Percentiles rank a stretch among this genome's conserved stretches.
phyloP scores from a whole-genome alignment of 2,113 vertebrate species.

The Phalacrocorax aristotelis region DNA sequence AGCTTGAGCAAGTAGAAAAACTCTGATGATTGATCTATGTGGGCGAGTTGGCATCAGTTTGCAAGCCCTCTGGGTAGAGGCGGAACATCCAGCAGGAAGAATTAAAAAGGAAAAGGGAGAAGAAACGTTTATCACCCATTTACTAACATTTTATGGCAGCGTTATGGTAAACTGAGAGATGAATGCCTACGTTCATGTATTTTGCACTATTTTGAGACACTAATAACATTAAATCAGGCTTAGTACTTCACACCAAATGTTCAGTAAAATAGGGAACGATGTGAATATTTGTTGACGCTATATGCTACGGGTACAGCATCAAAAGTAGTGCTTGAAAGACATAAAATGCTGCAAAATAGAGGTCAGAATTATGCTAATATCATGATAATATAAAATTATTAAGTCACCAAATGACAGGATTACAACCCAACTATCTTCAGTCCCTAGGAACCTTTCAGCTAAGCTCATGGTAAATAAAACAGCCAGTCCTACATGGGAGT shows the following conservation, averaged over 20 bases:
- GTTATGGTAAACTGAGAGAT: slow-evolving; percentile 77
- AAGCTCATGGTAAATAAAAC: slow-evolving; percentile 73
- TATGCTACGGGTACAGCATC: neutral
- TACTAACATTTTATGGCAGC: slow-evolving; percentile 71
- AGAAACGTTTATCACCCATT: slow-evolving; percentile 77
- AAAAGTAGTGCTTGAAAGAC: slow-evolving; percentile 69
- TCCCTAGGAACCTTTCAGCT: slow-evolving; percentile 65
- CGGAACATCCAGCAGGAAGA: slow-evolving; percentile 72
- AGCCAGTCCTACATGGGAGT: slow-evolving; percentile 52
- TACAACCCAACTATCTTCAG: slow-evolving; percentile 66
- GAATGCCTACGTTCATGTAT: slow-evolving; percentile 75
- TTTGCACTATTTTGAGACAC: slow-evolving; percentile 71
- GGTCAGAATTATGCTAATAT: slow-evolving; percentile 79
- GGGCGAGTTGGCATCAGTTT: slow-evolving; percentile 64
- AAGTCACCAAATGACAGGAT: slow-evolving; percentile 79
- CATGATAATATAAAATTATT: slow-evolving; percentile 77
- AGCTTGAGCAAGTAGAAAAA: slow-evolving; percentile 68
- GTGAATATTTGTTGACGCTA: slow-evolving; percentile 75
- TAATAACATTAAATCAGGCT: slow-evolving; percentile 81
- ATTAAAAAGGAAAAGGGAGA: slow-evolving; percentile 67
- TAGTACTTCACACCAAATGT: slow-evolving; percentile 78
- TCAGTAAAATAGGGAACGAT: slow-evolving; percentile 68
- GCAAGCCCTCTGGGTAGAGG: slow-evolving; percentile 58
- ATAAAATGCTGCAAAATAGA: slow-evolving; percentile 75
- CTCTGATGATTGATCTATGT: slow-evolving; percentile 66